Percentiles rank a stretch among this genome's conserved stretches.
Evolutionary conservation across 2,888 invertebrate species (phyloP).

Genomic region (Lucinisca nassula): DNA sequence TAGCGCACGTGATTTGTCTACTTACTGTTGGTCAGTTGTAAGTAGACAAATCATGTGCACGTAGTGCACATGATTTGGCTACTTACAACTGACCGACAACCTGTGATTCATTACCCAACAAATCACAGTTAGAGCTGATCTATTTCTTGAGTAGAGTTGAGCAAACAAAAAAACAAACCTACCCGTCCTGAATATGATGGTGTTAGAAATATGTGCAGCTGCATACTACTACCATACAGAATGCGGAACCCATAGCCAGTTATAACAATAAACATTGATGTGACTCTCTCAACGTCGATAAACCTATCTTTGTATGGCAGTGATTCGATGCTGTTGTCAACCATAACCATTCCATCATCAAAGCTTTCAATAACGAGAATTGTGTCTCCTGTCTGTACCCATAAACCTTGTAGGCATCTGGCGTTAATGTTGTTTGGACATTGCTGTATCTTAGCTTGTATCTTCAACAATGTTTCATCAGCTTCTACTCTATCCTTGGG

Average conservation of each 20-base stretch:
- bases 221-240: conserved; percentile 43
- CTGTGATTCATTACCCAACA: too few relatives aligned
- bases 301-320: conserved; percentile 29
- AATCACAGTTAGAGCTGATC: too few relatives aligned
- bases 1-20: too few relatives aligned
- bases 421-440: not conserved
- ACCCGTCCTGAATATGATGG: too few relatives aligned
- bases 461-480: too few relatives aligned
- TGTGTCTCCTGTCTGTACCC: conserved; percentile 16
- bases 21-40: too few relatives aligned
- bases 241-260: conserved; percentile 76
- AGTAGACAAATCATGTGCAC: too few relatives aligned
- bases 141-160: too few relatives aligned
- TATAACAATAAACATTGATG: conserved; percentile 68
- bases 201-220: conserved; percentile 56
- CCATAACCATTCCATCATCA: not conserved
- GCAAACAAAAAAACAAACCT: too few relatives aligned
- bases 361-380: conserved; percentile 8
- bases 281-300: conserved; percentile 73
- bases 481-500: too few relatives aligned
- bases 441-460: not conserved
- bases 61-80: too few relatives aligned
- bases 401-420: conserved; percentile 44
- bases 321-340: not conserved
- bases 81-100: too few relatives aligned